Conservation (phyloP, 2,113 vertebrate genomes). For the Mesocricetus auratus region DNA sequence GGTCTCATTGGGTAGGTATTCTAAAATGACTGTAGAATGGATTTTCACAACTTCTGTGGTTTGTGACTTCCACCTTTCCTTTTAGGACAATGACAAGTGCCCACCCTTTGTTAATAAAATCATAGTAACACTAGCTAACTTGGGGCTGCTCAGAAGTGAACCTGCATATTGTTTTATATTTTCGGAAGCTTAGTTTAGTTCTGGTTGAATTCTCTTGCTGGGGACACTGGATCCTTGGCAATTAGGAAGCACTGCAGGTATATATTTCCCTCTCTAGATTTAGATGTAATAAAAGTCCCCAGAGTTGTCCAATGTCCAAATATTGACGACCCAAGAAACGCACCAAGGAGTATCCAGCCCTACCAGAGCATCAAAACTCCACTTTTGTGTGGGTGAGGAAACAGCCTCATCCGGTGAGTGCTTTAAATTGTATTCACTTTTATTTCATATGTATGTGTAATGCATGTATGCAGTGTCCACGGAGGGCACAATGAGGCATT, state of each 20-base stretch:
- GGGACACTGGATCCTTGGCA: background rate
- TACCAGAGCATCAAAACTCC: too few species aligned
- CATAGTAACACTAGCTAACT: fast-evolving
- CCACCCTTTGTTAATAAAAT: too few species aligned
- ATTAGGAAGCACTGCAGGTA: background rate
- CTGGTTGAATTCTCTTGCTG: background rate
- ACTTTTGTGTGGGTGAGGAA: background rate
- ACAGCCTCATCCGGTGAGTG: fast-evolving
- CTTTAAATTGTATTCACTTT: background rate
- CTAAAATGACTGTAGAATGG: background rate
- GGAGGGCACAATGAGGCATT: background rate
- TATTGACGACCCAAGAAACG: background rate
- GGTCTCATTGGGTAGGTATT: background rate
- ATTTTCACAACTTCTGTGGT: too few species aligned
- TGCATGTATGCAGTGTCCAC: background rate
- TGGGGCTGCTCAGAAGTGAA: background rate
- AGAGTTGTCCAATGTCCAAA: background rate
- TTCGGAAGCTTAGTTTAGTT: background rate
- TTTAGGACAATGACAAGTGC: fast-evolving
- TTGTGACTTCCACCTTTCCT: background rate
- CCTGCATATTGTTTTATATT: background rate
- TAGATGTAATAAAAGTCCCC: too few species aligned
- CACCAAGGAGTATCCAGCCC: background rate
- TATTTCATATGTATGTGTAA: background rate
- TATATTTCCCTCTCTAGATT: background rate